A percentile compares a stretch with the other conserved stretches of the same genome.
Evolutionary conservation across 2,888 invertebrate genomes (phyloP).

Genomic region (Drosophila antonietae): DNA sequence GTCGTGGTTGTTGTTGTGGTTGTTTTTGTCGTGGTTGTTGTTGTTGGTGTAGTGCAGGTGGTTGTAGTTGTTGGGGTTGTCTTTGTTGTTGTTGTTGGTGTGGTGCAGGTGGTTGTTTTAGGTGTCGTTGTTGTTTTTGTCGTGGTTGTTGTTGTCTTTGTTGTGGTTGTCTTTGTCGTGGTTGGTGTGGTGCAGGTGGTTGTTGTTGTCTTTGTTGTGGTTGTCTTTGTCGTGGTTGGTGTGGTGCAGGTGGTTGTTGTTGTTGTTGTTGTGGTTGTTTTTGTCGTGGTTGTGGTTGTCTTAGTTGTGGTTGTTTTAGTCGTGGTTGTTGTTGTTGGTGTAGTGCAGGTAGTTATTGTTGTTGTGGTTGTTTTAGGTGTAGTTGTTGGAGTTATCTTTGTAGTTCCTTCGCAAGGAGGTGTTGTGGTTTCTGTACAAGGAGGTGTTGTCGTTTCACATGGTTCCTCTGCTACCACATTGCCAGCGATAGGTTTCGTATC

Average conservation of each 20-base stretch:
- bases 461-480: neutral
- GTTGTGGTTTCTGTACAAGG: slow-evolving; percentile 12
- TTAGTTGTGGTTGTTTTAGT: neutral
- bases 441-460: slow-evolving; percentile 17
- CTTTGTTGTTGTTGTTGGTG: slow-evolving; percentile 2
- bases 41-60: neutral
- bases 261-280: slow-evolving; percentile 2
- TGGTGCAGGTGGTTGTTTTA: slow-evolving; percentile 2
- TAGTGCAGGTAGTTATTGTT: neutral
- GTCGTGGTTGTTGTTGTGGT: neutral
- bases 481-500: neutral
- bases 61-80: neutral
- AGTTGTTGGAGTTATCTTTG: neutral
- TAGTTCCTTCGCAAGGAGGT: neutral
- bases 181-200: neutral
- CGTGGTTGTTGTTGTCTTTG: neutral
- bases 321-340: neutral
- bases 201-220: neutral
- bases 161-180: neutral
- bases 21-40: slow-evolving; percentile 5
- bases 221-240: neutral
- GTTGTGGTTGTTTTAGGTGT: slow-evolving; percentile 3
- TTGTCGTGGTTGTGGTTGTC: neutral
- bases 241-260: neutral
- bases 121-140: no score